Conservation (phyloP, 2,797 vertebrate genomes). For the Orientallactaga sibirica region DNA sequence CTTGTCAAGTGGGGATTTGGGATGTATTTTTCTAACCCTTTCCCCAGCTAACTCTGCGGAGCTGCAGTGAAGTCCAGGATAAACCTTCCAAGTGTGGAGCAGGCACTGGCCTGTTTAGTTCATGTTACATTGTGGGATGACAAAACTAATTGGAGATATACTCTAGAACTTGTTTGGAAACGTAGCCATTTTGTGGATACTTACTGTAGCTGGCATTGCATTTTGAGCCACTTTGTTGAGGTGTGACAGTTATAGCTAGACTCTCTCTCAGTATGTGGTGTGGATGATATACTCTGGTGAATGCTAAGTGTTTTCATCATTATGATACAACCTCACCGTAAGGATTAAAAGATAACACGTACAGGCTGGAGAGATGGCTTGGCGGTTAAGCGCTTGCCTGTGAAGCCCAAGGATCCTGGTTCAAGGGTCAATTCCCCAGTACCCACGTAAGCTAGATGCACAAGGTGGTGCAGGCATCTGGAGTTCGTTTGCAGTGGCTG, state of each 20-base stretch:
- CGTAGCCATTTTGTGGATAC: background rate
- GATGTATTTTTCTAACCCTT: background rate
- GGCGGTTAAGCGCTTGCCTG: too few relatives aligned
- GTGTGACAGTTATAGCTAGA: background rate
- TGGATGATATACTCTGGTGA: background rate
- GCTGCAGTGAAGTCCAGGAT: background rate
- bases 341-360: background rate
- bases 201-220: background rate
- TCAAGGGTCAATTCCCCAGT: too few relatives aligned
- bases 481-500: too few relatives aligned
- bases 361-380: too few relatives aligned
- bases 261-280: background rate
- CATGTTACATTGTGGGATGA: conserved; percentile 66
- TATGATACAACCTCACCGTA: conserved; percentile 12
- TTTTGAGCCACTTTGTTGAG: conserved; percentile 39
- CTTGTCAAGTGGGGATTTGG: background rate
- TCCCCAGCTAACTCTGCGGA: conserved; percentile 13
- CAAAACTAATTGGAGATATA: conserved; percentile 5
- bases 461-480: too few relatives aligned
- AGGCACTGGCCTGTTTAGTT: conserved; percentile 7
- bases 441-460: too few relatives aligned
- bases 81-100: background rate
- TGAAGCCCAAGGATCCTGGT: too few relatives aligned
- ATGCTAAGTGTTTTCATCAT: conserved; percentile 21
- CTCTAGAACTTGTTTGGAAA: conserved; percentile 55